Evolutionary conservation across 2,113 vertebrate species (phyloP).

Genomic region (Diadophis punctatus): DNA sequence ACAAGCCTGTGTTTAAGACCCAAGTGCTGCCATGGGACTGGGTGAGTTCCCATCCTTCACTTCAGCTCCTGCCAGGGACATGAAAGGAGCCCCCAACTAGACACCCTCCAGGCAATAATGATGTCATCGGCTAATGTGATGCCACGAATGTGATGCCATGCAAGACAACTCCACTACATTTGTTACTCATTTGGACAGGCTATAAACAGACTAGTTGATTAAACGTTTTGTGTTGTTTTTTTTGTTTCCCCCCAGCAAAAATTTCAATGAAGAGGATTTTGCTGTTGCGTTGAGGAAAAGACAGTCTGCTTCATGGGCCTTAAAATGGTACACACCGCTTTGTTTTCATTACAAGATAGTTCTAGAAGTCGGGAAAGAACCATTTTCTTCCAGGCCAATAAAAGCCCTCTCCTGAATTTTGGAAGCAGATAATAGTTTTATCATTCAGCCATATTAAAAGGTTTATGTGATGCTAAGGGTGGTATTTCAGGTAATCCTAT

Average conservation of each 20-base stretch:
- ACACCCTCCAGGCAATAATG: not conserved
- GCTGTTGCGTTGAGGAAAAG: constrained; percentile 86
- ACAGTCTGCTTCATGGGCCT: constrained; percentile 92
- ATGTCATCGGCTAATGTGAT: not conserved
- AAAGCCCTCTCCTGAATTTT: not conserved
- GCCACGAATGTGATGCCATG: not conserved
- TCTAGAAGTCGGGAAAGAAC: not conserved
- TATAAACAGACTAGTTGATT: not conserved
- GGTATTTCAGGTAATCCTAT: not conserved
- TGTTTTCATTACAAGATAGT: not conserved
- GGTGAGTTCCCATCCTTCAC: not conserved
- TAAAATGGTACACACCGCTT: constrained; percentile 84
- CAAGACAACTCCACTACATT: not conserved
- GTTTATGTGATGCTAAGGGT: not conserved
- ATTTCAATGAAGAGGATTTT: constrained; percentile 90
- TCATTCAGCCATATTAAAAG: not conserved
- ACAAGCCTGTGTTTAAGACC: not conserved
- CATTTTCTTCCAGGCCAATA: constrained; percentile 7
- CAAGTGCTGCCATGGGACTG: not conserved
- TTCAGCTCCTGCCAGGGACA: not conserved
- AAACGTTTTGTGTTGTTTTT: not conserved
- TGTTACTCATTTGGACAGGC: not conserved
- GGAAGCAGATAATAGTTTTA: not conserved
- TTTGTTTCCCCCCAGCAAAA: constrained; percentile 73
- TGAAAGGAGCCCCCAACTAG: not conserved